Conservation (phyloP, 2,113 vertebrate genomes). For the Daphoenositta chrysoptera region DNA sequence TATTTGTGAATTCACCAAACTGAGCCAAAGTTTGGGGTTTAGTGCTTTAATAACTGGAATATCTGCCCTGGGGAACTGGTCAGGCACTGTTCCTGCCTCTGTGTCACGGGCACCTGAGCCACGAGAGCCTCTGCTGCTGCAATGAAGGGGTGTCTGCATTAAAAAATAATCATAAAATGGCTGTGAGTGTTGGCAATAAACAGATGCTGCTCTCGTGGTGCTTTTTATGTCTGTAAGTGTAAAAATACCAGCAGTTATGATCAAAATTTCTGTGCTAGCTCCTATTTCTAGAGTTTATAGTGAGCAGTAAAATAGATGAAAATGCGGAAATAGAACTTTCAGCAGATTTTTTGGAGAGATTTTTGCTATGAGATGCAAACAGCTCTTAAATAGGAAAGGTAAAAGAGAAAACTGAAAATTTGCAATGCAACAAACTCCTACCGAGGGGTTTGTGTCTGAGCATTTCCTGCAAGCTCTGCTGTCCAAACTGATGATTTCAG, state of each 20-base stretch:
- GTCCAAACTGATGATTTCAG: accelerated
- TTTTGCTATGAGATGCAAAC: background rate
- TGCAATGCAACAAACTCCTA: accelerated
- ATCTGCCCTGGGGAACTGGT: background rate
- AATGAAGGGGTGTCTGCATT: background rate
- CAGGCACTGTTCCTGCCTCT: accelerated
- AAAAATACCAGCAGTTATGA: background rate
- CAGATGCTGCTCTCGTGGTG: background rate
- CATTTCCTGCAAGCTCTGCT: background rate
- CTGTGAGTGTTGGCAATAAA: background rate
- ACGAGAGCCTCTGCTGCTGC: background rate
- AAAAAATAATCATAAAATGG: background rate
- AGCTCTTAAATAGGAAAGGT: background rate
- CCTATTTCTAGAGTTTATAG: background rate
- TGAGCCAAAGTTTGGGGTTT: background rate
- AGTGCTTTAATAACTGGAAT: background rate
- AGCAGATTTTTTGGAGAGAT: background rate
- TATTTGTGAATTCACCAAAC: accelerated
- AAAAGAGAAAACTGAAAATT: background rate
- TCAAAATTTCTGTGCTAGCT: background rate
- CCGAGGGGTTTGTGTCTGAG: accelerated
- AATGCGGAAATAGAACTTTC: background rate
- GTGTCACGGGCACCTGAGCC: background rate
- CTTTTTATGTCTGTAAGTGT: background rate
- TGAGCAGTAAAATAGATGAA: background rate